Evolutionary conservation across 2,113 vertebrate species (phyloP).

Genomic region (Chinchilla lanigera): DNA sequence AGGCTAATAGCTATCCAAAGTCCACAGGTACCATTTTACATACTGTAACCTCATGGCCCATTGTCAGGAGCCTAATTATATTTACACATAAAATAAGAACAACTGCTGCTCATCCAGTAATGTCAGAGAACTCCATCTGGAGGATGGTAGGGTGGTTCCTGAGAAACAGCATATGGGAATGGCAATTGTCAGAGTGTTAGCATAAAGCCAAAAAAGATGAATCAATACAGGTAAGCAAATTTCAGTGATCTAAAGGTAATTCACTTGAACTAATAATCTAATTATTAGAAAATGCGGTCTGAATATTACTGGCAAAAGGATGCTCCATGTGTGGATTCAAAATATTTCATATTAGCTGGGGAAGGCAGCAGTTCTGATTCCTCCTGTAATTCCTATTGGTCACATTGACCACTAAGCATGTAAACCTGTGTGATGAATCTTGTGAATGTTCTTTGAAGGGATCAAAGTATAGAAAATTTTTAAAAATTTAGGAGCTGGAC

Average conservation of each 20-base stretch:
- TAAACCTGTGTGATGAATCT: neutral
- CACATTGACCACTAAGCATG: neutral
- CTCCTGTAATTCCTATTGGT: neutral
- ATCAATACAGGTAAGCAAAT: slow-evolving; percentile 11
- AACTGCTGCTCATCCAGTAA: neutral
- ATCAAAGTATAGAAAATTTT: neutral
- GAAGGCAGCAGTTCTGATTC: neutral
- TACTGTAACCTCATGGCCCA: neutral
- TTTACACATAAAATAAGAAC: neutral
- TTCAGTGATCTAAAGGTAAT: neutral
- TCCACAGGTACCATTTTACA: neutral
- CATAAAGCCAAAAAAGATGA: neutral
- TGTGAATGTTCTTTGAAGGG: neutral
- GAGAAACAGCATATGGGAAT: neutral
- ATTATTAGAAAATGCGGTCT: neutral
- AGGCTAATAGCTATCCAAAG: neutral
- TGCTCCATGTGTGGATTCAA: neutral
- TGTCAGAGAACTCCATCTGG: neutral
- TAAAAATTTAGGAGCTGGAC: neutral
- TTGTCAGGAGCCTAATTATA: neutral
- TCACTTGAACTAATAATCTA: neutral
- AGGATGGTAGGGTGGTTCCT: neutral
- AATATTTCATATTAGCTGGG: no score
- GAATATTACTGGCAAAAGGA: neutral
- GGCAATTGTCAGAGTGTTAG: neutral